Evolutionary conservation across 2,888 invertebrate species (phyloP).

Genomic region (Tetragnatha montana): DNA sequence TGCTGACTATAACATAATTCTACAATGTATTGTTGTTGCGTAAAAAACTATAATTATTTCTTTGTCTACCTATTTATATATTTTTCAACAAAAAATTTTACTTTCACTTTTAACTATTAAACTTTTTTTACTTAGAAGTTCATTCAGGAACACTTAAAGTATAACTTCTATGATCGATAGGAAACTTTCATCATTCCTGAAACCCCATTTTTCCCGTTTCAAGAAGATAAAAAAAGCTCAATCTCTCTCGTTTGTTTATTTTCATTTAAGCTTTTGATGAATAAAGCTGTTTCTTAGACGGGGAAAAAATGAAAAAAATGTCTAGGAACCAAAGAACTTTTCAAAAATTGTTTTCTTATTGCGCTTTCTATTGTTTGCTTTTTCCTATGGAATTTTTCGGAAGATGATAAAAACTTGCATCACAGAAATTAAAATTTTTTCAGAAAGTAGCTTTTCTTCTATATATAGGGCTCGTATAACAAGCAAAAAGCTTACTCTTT

Average conservation of each 20-base stretch:
- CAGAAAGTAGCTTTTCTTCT: neutral
- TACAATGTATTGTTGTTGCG: too few species aligned
- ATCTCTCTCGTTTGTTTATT: neutral
- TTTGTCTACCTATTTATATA: too few species aligned
- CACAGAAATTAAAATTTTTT: neutral
- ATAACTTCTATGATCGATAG: neutral
- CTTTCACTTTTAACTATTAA: too few species aligned
- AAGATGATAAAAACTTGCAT: neutral
- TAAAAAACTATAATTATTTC: too few species aligned
- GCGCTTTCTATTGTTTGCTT: neutral
- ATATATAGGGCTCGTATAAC: neutral
- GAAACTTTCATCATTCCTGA: neutral
- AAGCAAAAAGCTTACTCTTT: neutral
- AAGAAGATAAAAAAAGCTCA: neutral
- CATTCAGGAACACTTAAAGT: too few species aligned
- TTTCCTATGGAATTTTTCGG: neutral
- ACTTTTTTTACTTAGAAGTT: too few species aligned
- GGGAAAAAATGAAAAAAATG: neutral
- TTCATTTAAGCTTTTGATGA: neutral
- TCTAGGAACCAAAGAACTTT: neutral
- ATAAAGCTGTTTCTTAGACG: neutral
- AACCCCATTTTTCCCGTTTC: neutral
- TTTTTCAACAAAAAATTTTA: too few species aligned
- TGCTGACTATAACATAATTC: too few species aligned
- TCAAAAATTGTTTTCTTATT: neutral